Percentiles rank a stretch among this genome's conserved stretches.
These are phyloP conservation scores for Formica aserva DNA, from an alignment of 2,888 invertebrate species.

Conservation along the genomic window DNA sequence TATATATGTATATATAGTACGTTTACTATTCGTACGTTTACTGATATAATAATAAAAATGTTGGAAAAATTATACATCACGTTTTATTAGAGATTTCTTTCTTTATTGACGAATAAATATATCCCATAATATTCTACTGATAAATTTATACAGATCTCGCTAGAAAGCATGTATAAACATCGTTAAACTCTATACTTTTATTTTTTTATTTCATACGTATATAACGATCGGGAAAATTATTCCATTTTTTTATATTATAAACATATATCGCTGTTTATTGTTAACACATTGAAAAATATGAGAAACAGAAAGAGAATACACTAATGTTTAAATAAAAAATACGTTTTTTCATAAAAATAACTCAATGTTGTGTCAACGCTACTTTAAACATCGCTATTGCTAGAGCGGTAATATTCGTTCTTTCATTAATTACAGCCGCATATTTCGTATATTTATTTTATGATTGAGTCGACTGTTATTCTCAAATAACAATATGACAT, in stretches of 20 bases:
- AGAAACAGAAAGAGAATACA: constrained; percentile 12
- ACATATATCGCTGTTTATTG: constrained; percentile 13
- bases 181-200: constrained; percentile 27
- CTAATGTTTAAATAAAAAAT: constrained; percentile 15
- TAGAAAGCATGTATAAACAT: constrained; percentile 45
- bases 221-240: constrained; percentile 32
- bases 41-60: constrained; percentile 40
- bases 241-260: constrained; percentile 18
- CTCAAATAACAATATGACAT: background rate
- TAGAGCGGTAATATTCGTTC: constrained; percentile 1
- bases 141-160: constrained; percentile 41
- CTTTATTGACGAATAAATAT: constrained; percentile 51
- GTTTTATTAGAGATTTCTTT: constrained; percentile 26
- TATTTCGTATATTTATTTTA: background rate
- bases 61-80: constrained; percentile 30
- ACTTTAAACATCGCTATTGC: constrained; percentile 1
- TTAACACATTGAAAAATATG: constrained; percentile 35
- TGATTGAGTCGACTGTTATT: background rate
- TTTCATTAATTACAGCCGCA: constrained; percentile 2
- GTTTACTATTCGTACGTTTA: background rate
- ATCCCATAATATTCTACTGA: constrained; percentile 26
- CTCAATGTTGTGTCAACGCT: background rate
- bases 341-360: background rate
- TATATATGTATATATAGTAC: background rate
- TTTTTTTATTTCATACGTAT: constrained; percentile 37